phyloP scores from a whole-genome alignment of 2,113 vertebrate species.

The Aptenodytes forsteri region DNA sequence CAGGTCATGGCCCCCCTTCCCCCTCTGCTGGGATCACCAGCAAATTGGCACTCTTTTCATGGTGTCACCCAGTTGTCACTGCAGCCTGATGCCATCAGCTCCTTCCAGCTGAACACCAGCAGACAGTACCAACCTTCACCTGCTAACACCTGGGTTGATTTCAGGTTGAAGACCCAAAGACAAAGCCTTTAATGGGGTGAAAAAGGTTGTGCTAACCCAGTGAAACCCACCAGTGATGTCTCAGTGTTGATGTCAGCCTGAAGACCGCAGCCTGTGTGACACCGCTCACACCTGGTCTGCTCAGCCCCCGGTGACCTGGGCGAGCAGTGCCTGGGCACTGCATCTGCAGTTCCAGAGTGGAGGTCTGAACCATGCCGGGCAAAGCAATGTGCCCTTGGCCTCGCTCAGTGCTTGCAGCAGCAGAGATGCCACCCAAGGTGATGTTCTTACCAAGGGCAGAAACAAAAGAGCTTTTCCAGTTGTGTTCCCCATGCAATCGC shows the following conservation, averaged over 20 bases:
- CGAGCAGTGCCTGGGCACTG: not conserved
- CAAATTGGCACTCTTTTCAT: not conserved
- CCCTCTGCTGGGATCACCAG: not conserved
- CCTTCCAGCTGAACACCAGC: not conserved
- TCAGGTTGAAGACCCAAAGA: not conserved
- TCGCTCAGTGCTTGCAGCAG: not conserved
- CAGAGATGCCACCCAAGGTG: not conserved
- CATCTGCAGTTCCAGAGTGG: not conserved
- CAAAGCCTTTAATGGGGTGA: not conserved
- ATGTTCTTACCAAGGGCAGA: not conserved
- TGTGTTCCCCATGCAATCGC: rapidly evolving
- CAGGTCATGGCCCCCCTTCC: not conserved
- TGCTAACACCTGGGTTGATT: not conserved
- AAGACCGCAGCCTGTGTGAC: rapidly evolving
- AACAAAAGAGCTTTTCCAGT: not conserved
- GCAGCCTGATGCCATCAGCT: not conserved
- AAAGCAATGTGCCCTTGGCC: rapidly evolving
- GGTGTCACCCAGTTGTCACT: not conserved
- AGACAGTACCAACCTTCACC: not conserved
- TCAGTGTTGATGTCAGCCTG: not conserved
- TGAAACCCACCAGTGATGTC: not conserved
- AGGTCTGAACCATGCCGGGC: not conserved
- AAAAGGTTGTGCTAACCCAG: not conserved
- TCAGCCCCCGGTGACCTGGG: not conserved
- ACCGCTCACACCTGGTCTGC: rapidly evolving